Conservation (phyloP, 1,140 invertebrate species). For the Pachyrhynchus sulphureomaculatus region DNA sequence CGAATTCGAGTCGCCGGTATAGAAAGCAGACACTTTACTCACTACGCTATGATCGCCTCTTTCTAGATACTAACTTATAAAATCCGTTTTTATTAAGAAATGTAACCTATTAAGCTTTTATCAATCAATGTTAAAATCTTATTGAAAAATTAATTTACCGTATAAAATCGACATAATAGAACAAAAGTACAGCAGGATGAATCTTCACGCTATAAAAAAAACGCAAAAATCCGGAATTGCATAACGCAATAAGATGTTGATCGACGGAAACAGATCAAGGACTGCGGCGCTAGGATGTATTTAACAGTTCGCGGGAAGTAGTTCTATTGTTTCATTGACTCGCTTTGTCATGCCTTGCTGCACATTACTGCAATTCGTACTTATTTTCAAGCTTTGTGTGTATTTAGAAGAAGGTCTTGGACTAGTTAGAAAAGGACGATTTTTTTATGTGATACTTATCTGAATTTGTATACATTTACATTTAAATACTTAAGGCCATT, state of each 20-base stretch:
- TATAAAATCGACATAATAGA: background rate
- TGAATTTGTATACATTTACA: no score
- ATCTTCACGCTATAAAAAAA: slow-evolving; percentile 22
- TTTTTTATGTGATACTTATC: background rate
- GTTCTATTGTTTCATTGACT: slow-evolving; percentile 17
- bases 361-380: slow-evolving; percentile 21
- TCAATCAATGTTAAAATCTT: no score
- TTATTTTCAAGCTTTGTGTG: slow-evolving; percentile 4
- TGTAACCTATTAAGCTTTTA: no score
- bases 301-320: slow-evolving; percentile 14
- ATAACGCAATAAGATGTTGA: slow-evolving; percentile 20
- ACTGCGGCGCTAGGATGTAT: slow-evolving; percentile 15
- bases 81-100: no score
- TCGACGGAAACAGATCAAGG: slow-evolving; percentile 28
- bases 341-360: slow-evolving; percentile 22
- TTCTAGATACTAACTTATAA: no score
- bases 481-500: no score
- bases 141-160: no score
- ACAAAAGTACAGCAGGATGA: slow-evolving; percentile 13
- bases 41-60: no score
- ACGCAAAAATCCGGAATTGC: slow-evolving; percentile 22
- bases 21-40: no score
- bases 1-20: no score
- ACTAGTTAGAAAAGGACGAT: slow-evolving; percentile 11
- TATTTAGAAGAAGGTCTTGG: slow-evolving; percentile 7